Conservation (phyloP, 2,888 invertebrate species). For the Erebia ligea region DNA sequence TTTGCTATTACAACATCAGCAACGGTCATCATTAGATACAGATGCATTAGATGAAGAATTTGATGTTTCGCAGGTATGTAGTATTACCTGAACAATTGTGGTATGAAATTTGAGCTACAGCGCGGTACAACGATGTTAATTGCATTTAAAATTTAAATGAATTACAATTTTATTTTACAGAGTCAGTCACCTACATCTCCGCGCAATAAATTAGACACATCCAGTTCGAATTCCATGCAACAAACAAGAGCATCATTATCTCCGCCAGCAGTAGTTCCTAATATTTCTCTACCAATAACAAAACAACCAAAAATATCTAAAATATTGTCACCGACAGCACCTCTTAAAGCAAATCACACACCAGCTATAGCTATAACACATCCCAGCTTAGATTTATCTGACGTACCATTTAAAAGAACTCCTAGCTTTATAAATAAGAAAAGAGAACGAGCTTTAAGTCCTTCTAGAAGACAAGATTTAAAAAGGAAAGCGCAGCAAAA, state of each 20-base stretch:
- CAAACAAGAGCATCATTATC: slow-evolving; percentile 68
- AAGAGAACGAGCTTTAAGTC: slow-evolving; percentile 78
- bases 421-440: slow-evolving; percentile 79
- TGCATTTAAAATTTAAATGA: neutral
- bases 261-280: slow-evolving; percentile 77
- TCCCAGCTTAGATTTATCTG: slow-evolving; percentile 76
- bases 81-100: too few species aligned
- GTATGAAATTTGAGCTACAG: too few species aligned
- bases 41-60: slow-evolving; percentile 90
- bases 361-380: slow-evolving; percentile 85
- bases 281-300: slow-evolving; percentile 70
- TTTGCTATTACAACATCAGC: slow-evolving; percentile 91
- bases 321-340: slow-evolving; percentile 58
- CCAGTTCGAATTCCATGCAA: slow-evolving; percentile 64
- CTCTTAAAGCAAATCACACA: slow-evolving; percentile 64
- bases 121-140: too few species aligned
- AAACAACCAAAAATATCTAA: slow-evolving; percentile 76
- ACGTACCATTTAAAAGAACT: slow-evolving; percentile 76
- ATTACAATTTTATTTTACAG: slow-evolving; percentile 51
- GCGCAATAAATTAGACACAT: slow-evolving; percentile 76
- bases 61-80: slow-evolving; percentile 82
- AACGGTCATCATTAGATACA: slow-evolving; percentile 93
- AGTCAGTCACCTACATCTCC: slow-evolving; percentile 81
- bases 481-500: slow-evolving; percentile 69
- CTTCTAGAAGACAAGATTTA: slow-evolving; percentile 77